Evolutionary conservation across 2,113 vertebrate genomes (phyloP).

Genomic region (Istiophorus platypterus): DNA sequence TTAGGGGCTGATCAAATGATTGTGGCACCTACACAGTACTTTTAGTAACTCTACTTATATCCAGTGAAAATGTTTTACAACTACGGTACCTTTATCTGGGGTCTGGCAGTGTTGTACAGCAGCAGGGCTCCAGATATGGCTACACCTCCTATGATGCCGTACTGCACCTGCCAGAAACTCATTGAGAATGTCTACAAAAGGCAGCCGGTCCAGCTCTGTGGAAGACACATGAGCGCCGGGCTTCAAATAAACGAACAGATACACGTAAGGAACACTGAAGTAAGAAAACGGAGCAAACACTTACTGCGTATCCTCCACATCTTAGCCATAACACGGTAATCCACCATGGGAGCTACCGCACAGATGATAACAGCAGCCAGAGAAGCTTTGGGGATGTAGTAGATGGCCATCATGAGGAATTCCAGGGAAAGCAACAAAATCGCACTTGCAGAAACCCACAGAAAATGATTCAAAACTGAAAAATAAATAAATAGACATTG

Average conservation of each 20-base stretch:
- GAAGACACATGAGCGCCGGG: background rate
- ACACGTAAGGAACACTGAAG: background rate
- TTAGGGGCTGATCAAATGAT: background rate
- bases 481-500: background rate
- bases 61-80: too few relatives aligned
- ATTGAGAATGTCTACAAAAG: slow-evolving; percentile 90
- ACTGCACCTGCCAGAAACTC: slow-evolving; percentile 97
- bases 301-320: slow-evolving; percentile 93
- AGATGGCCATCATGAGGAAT: slow-evolving; percentile 93
- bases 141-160: slow-evolving; percentile 90
- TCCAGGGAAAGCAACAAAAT: slow-evolving; percentile 92
- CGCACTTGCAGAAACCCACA: slow-evolving; percentile 80
- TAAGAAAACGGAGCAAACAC: slow-evolving; percentile 44
- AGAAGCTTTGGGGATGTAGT: slow-evolving; percentile 93
- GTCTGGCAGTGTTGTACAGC: slow-evolving; percentile 88
- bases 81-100: slow-evolving; percentile 85
- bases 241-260: background rate
- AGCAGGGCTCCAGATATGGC: slow-evolving; percentile 87
- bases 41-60: too few relatives aligned
- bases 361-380: slow-evolving; percentile 94
- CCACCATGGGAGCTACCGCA: slow-evolving; percentile 91
- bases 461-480: background rate
- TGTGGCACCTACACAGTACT: too few relatives aligned
- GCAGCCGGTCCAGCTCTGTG: slow-evolving; percentile 91
- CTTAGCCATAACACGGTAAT: slow-evolving; percentile 79